Percentiles rank a stretch among this genome's conserved stretches.
Conservation (phyloP, 2,797 vertebrate species). For the Clamator glandarius region DNA sequence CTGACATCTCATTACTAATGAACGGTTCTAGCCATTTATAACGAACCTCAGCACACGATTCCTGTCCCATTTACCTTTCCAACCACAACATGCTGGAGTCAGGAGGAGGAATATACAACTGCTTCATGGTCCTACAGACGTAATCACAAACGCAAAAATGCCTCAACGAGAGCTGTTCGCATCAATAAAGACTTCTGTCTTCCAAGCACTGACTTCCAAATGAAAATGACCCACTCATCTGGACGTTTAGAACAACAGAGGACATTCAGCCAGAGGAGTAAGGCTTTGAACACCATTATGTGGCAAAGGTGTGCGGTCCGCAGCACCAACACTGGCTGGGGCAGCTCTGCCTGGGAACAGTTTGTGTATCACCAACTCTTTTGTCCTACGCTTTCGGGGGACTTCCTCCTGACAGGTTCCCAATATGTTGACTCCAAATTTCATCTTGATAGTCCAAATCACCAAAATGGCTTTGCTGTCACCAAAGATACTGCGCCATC, state of each 20-base stretch:
- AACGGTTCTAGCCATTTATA: not conserved
- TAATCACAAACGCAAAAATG: not conserved
- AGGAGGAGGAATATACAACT: not conserved
- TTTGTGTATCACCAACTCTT: not conserved
- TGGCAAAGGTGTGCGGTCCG: not conserved
- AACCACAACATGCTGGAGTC: not conserved
- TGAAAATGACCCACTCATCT: not conserved
- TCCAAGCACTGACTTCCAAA: not conserved
- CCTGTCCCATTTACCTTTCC: not conserved
- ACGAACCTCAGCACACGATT: not conserved
- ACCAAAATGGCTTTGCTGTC: not conserved
- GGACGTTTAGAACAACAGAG: not conserved
- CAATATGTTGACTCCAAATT: not conserved
- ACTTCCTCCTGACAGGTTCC: not conserved
- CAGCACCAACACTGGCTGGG: accelerated
- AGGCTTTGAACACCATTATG: accelerated
- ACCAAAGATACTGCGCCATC: accelerated
- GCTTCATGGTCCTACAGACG: not conserved
- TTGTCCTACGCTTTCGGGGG: not conserved
- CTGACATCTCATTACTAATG: not conserved
- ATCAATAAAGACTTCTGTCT: not conserved
- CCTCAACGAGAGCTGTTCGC: not conserved
- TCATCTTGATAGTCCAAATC: not conserved
- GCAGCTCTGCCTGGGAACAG: not conserved
- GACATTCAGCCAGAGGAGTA: not conserved